Base-by-base conservation (phyloP, 30 jellyfish, hydroid and myxozoan species). In the Hydractinia echinata region DNA sequence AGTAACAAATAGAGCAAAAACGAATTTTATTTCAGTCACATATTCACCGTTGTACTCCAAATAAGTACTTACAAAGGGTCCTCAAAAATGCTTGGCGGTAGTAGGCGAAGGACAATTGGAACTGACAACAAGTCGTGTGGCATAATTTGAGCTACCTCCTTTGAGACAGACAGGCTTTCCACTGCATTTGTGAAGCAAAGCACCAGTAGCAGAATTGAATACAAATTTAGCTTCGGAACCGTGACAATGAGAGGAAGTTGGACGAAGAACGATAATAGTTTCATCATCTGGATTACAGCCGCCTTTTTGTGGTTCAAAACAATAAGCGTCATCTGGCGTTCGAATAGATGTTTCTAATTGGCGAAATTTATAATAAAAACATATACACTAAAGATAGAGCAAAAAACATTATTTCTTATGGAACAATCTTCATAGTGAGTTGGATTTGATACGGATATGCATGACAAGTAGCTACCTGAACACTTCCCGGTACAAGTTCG, bases 121-220 rank as follows among this genome's bases (percentile, higher is more conserved):
- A 60, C 84, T 69, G 66, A 80, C 50, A 19, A 87, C 85, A 44
- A 87, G 53, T 16, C 55, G 51, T 2, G 55, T 71, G 1, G 88
- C 77, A 55, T 67, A 49, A 4, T 84, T 51, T 49, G 79, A 20
- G 7, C 81, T 53, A 4, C 95, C 95, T 10, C 82, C 89, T 51
- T n/a, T 55, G 15, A 88, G 85, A 73, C 99, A 94, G 18, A 94
- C 96, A 5, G 96, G 92, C 67, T 82, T 85, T 54, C 95, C 92
- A 78, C 96, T 88, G 81, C 99, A 94, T 7, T 88, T 77, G 74
- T 94, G 99, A 66, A 61, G 61, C 44, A 94, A 72, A 51, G 85
- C 49, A n/a, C 99, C 99, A 52, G 87, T 81, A 19, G 55, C 89
- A 18, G 87, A 54, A 56, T 94, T 87, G 67, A 88, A 85, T 9